phyloP scores from a whole-genome alignment of 1,140 invertebrate species.

The Papilio polytes region DNA sequence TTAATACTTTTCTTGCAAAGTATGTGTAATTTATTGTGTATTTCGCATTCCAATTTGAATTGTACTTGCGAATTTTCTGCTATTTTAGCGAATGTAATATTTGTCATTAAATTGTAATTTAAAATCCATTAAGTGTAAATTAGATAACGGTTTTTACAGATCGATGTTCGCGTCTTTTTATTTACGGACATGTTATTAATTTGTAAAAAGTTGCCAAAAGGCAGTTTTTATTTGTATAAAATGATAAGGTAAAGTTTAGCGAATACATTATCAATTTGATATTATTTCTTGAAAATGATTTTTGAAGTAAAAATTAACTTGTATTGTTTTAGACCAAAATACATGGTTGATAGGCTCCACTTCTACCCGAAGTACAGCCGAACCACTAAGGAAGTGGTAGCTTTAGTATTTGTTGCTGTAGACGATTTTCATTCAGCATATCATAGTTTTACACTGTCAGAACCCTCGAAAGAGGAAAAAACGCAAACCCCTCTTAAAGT shows the following conservation, averaged over 20 bases:
- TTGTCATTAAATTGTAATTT: background rate
- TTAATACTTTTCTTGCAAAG: background rate
- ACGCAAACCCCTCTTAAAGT: constrained; percentile 57
- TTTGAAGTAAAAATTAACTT: background rate
- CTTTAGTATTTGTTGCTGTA: constrained; percentile 60
- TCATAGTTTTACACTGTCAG: constrained; percentile 61
- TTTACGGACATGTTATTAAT: constrained; percentile 77
- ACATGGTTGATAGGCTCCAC: constrained; percentile 68
- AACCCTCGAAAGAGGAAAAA: constrained; percentile 61
- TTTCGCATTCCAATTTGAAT: background rate
- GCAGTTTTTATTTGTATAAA: constrained; percentile 54
- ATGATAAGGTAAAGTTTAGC: constrained; percentile 62
- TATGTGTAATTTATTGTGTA: background rate
- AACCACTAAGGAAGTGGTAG: constrained; percentile 49
- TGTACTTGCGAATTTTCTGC: background rate
- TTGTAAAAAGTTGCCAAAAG: constrained; percentile 66
- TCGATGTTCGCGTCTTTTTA: constrained; percentile 68
- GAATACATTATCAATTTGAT: background rate
- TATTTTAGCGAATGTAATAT: constrained; percentile 16
- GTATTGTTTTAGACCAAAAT: constrained; percentile 51
- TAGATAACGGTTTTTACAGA: constrained; percentile 61
- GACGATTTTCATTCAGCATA: constrained; percentile 70
- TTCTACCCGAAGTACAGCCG: constrained; percentile 53
- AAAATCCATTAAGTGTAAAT: constrained; percentile 25
- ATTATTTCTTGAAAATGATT: background rate